phyloP scores from a whole-genome alignment of 2,797 vertebrate genomes.

The Sparus aurata region DNA sequence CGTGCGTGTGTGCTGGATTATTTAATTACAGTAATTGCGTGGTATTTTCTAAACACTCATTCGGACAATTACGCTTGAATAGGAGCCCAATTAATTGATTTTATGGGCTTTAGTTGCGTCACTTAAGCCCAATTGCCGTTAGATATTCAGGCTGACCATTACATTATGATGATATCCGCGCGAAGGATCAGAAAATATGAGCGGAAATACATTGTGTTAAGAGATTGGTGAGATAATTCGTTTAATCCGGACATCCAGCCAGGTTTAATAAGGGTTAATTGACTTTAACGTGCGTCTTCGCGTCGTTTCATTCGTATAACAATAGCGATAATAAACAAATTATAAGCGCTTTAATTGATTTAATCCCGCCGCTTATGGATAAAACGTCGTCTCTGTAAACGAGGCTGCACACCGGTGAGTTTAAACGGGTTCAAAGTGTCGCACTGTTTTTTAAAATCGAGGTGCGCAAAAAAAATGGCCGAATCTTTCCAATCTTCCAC shows the following conservation, averaged over 20 bases:
- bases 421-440: neutral
- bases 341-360: no score
- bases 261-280: neutral
- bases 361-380: no score
- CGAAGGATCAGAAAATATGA: neutral
- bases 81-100: slow-evolving; percentile 59
- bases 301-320: neutral
- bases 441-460: neutral
- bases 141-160: slow-evolving; percentile 38
- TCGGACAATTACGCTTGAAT: slow-evolving; percentile 64
- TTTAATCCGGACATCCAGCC: neutral
- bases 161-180: neutral
- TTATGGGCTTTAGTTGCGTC: slow-evolving; percentile 50
- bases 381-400: neutral
- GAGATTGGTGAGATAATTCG: neutral
- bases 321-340: slow-evolving; percentile 9
- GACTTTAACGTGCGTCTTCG: neutral
- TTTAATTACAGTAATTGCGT: slow-evolving; percentile 77
- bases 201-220: neutral
- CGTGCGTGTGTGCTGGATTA: slow-evolving; percentile 62
- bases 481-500: slow-evolving; percentile 1
- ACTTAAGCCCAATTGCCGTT: slow-evolving; percentile 49
- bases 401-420: slow-evolving; percentile 34
- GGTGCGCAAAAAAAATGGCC: neutral
- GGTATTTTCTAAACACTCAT: slow-evolving; percentile 66